Base-by-base conservation (phyloP, 2,113 vertebrate species). In the Melierax canorus region DNA sequence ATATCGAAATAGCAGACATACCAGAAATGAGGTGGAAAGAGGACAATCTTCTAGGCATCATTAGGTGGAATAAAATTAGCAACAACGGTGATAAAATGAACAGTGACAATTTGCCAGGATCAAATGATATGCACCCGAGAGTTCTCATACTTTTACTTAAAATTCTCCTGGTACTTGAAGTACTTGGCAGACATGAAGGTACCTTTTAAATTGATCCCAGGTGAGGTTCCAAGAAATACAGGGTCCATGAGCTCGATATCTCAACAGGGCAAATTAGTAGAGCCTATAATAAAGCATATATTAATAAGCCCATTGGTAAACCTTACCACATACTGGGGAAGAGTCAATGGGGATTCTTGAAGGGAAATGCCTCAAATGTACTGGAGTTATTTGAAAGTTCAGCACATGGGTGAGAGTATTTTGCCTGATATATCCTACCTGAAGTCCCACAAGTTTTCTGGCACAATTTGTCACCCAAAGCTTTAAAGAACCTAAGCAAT, bases 121-220 rank as follows among this genome's bases (percentile, higher is more conserved):
- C 30, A 39, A 84, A 66, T 30, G 0, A 43, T 69, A 62, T 2
- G 7, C 10, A 39, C 2, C 8, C 0, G 6, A 62, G 24, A 71
- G 8, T 55, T 84, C 39, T 73, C 21, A 73, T 36, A 10, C 12
- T 78, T 48, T 55, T 51, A 29, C 15, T 77, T 81, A 45, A 79
- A 81, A 69, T 51, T 69, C 8, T 73, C 21, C 53, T 62, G 32
- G 7, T 71, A 85, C 30, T 74, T 64, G 14, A 75, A 72, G 38
- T 46, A 38, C 14, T 75, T 82, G n/a, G 20, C 12, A 63, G 36
- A 56, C 11, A 41, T 27, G 34, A 76, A 86, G 19, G 7, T 43
- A 41, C 7, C 2, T 60, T 83, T 60, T 43, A 88, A 88, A 88
- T 7, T 78, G 11, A 75, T 67, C 22, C 8, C 26, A 55, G 17